A percentile compares a stretch with the other conserved stretches of the same genome.
These are phyloP conservation scores for Pomacea canaliculata DNA, from an alignment of 2,888 invertebrate species.

Conservation along the genomic window DNA sequence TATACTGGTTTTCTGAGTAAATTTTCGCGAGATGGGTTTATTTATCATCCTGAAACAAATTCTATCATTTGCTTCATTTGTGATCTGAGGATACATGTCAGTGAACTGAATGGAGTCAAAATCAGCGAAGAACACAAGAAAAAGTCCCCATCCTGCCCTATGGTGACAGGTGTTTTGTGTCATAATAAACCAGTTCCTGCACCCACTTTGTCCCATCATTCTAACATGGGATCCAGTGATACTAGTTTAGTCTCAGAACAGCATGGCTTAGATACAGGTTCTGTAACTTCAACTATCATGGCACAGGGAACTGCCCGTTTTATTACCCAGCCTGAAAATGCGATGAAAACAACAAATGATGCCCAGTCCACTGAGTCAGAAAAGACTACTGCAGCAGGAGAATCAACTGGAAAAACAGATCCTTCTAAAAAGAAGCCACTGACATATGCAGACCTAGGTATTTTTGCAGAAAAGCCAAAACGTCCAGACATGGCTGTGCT, in stretches of 20 bases:
- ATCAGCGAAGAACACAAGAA: neutral
- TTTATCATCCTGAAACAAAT: neutral
- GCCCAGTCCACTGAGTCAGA: neutral
- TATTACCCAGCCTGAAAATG: neutral
- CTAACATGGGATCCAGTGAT: neutral
- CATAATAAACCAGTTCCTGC: conserved; percentile 12
- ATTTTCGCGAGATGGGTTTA: conserved; percentile 5
- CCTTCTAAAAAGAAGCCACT: conserved; percentile 12
- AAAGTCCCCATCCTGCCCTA: conserved; percentile 1
- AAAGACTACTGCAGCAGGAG: neutral
- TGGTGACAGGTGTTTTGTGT: neutral
- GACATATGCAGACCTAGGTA: conserved; percentile 32
- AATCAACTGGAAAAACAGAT: neutral
- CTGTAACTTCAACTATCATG: no score
- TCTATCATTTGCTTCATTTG: conserved; percentile 11
- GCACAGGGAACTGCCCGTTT: no score
- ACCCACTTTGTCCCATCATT: neutral
- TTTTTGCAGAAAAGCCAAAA: conserved; percentile 35
- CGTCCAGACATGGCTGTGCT: conserved; percentile 30
- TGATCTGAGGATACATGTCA: neutral
- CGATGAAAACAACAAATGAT: neutral
- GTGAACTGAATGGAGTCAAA: neutral
- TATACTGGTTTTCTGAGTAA: conserved; percentile 5
- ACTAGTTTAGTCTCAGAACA: neutral
- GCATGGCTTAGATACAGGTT: neutral